Evolutionary conservation across 2,797 vertebrate species (phyloP).

Genomic region (Peromyscus melanophrys): DNA sequence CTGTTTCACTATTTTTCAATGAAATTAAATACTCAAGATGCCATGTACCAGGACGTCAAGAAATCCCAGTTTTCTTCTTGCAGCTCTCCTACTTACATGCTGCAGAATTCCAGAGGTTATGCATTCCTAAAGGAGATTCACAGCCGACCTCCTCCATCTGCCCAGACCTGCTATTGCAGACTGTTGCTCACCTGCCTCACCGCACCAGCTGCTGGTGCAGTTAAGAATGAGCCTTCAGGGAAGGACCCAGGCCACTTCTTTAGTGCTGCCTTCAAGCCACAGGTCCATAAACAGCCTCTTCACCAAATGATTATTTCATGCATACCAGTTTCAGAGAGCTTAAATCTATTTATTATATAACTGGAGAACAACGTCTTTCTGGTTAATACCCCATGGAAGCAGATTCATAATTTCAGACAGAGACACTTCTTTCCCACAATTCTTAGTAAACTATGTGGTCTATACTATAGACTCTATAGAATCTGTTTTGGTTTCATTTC

Average conservation of each 20-base stretch:
- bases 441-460: not conserved
- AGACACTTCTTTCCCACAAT: not conserved
- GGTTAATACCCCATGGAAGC: not conserved
- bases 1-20: slow-evolving; percentile 33
- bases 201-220: not conserved
- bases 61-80: not conserved
- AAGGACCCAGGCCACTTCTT: not conserved
- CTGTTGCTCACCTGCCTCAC: no score
- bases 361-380: not conserved
- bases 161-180: not conserved
- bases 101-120: slow-evolving; percentile 24
- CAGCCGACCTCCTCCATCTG: not conserved
- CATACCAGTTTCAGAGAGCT: not conserved
- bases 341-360: slow-evolving; percentile 7
- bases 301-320: not conserved
- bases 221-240: not conserved
- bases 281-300: not conserved
- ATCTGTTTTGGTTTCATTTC: not conserved
- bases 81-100: not conserved
- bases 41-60: not conserved
- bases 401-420: not conserved
- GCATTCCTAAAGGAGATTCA: not conserved
- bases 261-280: not conserved
- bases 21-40: slow-evolving; percentile 53
- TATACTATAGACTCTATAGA: not conserved